Base-by-base conservation (phyloP, 2,113 vertebrate genomes). In the Capreolus pygargus region DNA sequence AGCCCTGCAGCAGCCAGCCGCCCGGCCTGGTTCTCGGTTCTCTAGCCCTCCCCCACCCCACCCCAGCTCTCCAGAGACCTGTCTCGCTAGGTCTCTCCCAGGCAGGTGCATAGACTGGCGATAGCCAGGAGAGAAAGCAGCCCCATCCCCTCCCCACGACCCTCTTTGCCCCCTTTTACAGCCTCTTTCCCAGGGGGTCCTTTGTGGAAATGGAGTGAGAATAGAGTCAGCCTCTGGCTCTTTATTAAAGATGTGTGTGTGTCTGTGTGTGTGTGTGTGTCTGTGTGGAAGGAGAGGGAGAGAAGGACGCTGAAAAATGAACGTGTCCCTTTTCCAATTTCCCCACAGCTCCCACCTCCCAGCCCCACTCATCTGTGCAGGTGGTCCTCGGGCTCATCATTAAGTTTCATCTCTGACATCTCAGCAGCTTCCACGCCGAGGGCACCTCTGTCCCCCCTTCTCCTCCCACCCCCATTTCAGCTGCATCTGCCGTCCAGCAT, bases 271-370 rank as follows among this genome's bases (percentile, higher is more conserved):
- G 94, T 84, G 96, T 61, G 89, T 92, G n/a, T n/a, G 52, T 91
- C 1, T 45, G 90, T 94, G 89, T 93, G 84, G 67, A 76, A n/a
- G 33, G 61, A 70, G 86, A 88, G 58, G 82, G 47, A 84, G 47
- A 83, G 47, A 86, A 58, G 23, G 54, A 78, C 14, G n/a, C 67
- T 98, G 98, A 98, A 98, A 98, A 98, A 98, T 98, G 98, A 98
- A 89, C 1, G 8, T 97, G 97, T 97, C 98, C 55, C 78, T 97
- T 98, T 98, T 97, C 96, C 96, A 97, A 94, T 98, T 98, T 98
- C 76, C 74, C 95, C 81, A 82, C 43, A 58, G 85, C 79, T 93
- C 79, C 92, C 81, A 33, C 47, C 79, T 91, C 92, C 87, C 86
- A 92, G 84, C 15, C 86, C 79, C 21, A 78, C 74, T 97, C 95